Percentiles rank a stretch among this genome's conserved stretches.
Evolutionary conservation across 23 tunicate genomes (phyloP).

Genomic region (Diplosoma virens): DNA sequence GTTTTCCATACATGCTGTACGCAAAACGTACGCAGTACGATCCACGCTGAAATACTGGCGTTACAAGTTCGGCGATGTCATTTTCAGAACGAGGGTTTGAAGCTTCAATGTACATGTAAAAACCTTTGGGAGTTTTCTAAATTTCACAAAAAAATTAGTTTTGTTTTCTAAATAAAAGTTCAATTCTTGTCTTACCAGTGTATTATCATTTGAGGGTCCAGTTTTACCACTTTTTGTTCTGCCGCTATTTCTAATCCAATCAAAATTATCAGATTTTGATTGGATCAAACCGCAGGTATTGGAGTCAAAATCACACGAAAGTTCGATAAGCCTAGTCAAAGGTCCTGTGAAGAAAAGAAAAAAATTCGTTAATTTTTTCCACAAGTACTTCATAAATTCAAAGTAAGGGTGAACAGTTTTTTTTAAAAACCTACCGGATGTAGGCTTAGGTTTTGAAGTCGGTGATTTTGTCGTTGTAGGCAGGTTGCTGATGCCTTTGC

Average conservation of each 20-base stretch:
- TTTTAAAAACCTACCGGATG: too few species aligned
- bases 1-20: conserved; percentile 83
- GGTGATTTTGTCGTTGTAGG: not conserved
- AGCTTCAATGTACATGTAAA: conserved; percentile 76
- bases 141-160: not conserved
- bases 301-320: conserved; percentile 62
- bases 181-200: conserved; percentile 10
- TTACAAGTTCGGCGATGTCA: conserved; percentile 53
- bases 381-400: too few species aligned
- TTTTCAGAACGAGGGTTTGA: conserved; percentile 49
- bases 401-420: too few species aligned
- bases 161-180: not conserved
- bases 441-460: not conserved
- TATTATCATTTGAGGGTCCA: conserved; percentile 90
- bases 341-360: too few species aligned
- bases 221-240: conserved; percentile 78
- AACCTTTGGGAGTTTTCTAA: conserved; percentile 63
- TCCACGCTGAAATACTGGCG: conserved; percentile 59
- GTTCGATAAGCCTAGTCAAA: too few species aligned
- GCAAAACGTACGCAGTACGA: conserved; percentile 65
- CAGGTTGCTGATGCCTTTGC: not conserved
- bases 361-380: too few species aligned
- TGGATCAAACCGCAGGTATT: conserved; percentile 70
- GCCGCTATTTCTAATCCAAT: conserved; percentile 53
- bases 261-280: conserved; percentile 50